phyloP scores from a whole-genome alignment of 1,140 invertebrate species.

The Temnothorax curvispinosus region DNA sequence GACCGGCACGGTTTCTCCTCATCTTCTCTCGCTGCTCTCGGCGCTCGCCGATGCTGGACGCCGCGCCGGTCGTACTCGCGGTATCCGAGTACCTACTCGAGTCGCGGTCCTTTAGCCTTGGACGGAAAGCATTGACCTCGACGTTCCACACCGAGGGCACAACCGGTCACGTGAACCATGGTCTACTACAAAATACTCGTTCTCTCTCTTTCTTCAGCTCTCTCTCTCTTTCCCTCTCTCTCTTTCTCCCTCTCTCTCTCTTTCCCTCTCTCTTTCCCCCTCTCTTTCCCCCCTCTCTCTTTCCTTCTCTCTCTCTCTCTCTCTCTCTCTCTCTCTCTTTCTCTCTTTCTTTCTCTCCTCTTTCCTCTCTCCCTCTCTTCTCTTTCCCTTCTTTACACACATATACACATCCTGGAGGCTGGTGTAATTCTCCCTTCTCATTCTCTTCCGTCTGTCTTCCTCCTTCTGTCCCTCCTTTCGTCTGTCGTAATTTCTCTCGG shows the following conservation, averaged over 20 bases:
- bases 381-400: neutral
- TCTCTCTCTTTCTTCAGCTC: neutral
- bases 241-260: neutral
- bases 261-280: neutral
- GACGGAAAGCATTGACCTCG: slow-evolving; percentile 83
- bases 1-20: slow-evolving; percentile 63
- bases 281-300: neutral
- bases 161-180: slow-evolving; percentile 80
- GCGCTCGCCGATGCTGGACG: slow-evolving; percentile 60
- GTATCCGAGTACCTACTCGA: slow-evolving; percentile 75
- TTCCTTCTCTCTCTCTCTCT: neutral
- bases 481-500: slow-evolving; percentile 45
- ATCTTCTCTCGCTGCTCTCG: slow-evolving; percentile 36
- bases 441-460: neutral
- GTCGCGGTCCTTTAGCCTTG: slow-evolving; percentile 80
- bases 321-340: neutral
- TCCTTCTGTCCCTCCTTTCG: slow-evolving; percentile 36
- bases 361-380: slow-evolving; percentile 13
- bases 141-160: slow-evolving; percentile 80
- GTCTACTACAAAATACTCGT: slow-evolving; percentile 79
- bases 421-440: neutral
- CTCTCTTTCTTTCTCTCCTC: neutral
- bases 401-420: neutral
- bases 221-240: slow-evolving; percentile 12
- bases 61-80: slow-evolving; percentile 69